Evolutionary conservation across 2,888 invertebrate species (phyloP).

Genomic region (Endotricha flammealis): DNA sequence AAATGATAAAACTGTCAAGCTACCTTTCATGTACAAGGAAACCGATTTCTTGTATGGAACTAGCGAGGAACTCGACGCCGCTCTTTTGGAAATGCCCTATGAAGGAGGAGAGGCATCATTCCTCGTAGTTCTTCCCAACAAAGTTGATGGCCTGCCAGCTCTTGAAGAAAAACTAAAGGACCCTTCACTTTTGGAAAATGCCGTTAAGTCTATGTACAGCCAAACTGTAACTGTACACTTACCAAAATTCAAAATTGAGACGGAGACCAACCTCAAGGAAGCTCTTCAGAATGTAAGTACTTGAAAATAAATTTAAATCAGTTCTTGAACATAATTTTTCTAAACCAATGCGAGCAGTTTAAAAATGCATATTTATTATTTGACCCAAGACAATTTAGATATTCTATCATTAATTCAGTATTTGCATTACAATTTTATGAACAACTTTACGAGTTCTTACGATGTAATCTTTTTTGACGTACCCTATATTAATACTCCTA

Average conservation of each 20-base stretch:
- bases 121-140: constrained; percentile 85
- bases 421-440: too few species aligned
- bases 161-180: constrained; percentile 79
- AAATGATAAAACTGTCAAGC: constrained; percentile 71
- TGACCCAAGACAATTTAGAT: too few species aligned
- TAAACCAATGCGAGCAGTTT: too few species aligned
- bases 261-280: constrained; percentile 79
- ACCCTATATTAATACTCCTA: too few species aligned
- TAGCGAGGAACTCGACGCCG: constrained; percentile 44
- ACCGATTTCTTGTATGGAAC: constrained; percentile 57
- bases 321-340: neutral
- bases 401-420: too few species aligned
- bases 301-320: neutral
- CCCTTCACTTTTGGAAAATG: constrained; percentile 48
- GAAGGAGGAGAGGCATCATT: constrained; percentile 82
- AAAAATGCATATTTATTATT: too few species aligned
- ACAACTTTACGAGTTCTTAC: too few species aligned
- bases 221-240: constrained; percentile 80
- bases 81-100: constrained; percentile 83
- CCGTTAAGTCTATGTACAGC: constrained; percentile 50
- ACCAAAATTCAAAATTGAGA: constrained; percentile 90
- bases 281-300: constrained; percentile 78
- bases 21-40: constrained; percentile 82
- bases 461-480: too few species aligned
- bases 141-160: constrained; percentile 79